Conservation (phyloP, 92 coral and sea anemone species). For the Anthopleura xanthogrammica region DNA sequence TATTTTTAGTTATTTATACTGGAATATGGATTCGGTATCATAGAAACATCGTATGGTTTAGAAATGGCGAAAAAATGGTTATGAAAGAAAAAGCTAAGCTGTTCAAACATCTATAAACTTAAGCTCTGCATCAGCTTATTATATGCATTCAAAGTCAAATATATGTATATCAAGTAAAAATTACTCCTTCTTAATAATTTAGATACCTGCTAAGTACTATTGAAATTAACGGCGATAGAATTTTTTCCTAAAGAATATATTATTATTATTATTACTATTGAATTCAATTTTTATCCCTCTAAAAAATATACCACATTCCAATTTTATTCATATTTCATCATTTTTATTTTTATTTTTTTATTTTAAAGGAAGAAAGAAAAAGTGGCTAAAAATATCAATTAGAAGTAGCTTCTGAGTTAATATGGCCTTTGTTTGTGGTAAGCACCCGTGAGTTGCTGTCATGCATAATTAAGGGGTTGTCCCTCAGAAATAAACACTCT, state of each 20-base stretch:
- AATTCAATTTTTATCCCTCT: no score
- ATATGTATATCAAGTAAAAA: background rate
- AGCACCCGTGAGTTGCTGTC: background rate
- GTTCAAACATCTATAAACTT: background rate
- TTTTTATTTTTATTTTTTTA: no score
- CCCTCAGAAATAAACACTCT: background rate
- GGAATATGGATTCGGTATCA: no score
- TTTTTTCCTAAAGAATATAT: no score
- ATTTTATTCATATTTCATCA: no score
- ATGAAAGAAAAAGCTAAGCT: background rate
- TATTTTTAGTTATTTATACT: no score
- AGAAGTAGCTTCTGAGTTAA: background rate
- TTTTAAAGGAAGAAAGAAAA: background rate
- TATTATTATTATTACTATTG: no score
- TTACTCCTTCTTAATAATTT: background rate
- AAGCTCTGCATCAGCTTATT: background rate
- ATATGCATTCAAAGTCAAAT: background rate
- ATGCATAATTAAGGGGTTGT: background rate
- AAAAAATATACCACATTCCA: no score
- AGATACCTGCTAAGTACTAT: background rate
- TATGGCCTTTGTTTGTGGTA: background rate
- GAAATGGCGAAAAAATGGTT: background rate
- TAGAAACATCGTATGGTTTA: background rate
- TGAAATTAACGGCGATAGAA: background rate
- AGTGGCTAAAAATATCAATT: background rate